phyloP scores from a whole-genome alignment of 2,888 invertebrate species.

The Dinocampus coccinellae region DNA sequence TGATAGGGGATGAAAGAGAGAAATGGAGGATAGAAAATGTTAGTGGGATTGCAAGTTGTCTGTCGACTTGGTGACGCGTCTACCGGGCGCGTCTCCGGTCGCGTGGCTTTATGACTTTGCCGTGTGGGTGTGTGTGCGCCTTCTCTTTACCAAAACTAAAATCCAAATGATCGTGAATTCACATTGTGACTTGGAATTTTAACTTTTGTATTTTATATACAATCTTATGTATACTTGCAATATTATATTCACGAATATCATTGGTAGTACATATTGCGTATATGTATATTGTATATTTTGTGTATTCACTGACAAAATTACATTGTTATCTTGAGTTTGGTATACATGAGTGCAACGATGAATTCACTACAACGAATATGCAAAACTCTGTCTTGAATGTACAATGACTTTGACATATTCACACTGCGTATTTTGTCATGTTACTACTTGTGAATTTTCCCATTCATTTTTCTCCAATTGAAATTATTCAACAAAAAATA shows the following conservation, averaged over 20 bases:
- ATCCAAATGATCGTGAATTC: constrained; percentile 44
- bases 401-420: constrained; percentile 27
- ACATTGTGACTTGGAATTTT: constrained; percentile 13
- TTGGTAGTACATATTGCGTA: background rate
- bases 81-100: constrained; percentile 67
- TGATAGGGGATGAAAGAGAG: constrained; percentile 50
- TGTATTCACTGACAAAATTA: background rate
- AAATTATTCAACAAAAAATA: background rate
- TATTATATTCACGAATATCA: too few relatives aligned
- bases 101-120: constrained; percentile 64
- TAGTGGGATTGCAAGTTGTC: constrained; percentile 49
- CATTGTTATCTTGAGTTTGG: background rate
- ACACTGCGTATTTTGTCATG: background rate
- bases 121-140: constrained; percentile 7
- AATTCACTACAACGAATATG: constrained; percentile 41
- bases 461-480: background rate
- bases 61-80: constrained; percentile 62
- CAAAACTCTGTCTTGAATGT: constrained; percentile 40
- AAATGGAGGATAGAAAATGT: constrained; percentile 52
- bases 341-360: constrained; percentile 22
- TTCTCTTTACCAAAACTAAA: constrained; percentile 45
- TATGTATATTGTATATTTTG: background rate
- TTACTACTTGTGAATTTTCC: background rate
- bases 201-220: background rate
- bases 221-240: background rate